A percentile compares a stretch with the other conserved stretches of the same genome.
Conservation (phyloP, 1,140 invertebrate species). For the Hylaeus anthracinus region DNA sequence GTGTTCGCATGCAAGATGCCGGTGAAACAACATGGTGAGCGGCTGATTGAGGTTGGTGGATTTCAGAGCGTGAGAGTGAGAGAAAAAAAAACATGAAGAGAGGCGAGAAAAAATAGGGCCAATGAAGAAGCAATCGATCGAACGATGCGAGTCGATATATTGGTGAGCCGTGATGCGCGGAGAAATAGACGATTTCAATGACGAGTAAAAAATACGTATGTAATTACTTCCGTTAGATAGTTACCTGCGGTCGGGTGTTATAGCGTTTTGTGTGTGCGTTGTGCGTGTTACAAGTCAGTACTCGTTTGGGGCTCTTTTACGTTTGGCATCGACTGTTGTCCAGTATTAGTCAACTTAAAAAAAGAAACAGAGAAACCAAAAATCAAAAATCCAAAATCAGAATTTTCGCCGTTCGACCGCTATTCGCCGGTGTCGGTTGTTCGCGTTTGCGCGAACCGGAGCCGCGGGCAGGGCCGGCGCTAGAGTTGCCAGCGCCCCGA, state of each 20-base stretch:
- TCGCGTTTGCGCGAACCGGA: no score
- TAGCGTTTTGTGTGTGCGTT: conserved; percentile 78
- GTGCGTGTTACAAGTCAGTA: conserved; percentile 81
- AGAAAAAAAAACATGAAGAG: conserved; percentile 24
- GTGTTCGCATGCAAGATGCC: conserved; percentile 57
- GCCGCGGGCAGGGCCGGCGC: no score
- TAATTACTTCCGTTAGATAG: conserved; percentile 72
- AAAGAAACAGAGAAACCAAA: conserved; percentile 78
- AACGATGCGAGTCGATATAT: conserved; percentile 51
- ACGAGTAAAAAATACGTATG: conserved; percentile 64
- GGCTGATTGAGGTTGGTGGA: conserved; percentile 6
- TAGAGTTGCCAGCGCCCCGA: no score
- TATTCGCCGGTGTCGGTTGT: neutral
- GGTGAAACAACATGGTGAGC: conserved; percentile 46
- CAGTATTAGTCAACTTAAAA: conserved; percentile 81
- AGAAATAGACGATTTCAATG: conserved; percentile 50
- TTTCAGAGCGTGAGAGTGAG: neutral
- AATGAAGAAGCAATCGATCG: conserved; percentile 42
- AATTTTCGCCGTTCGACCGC: conserved; percentile 3
- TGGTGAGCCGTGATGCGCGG: conserved; percentile 41
- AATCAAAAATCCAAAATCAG: conserved; percentile 75
- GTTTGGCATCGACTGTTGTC: conserved; percentile 79
- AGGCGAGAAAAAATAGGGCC: conserved; percentile 22
- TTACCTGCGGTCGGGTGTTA: conserved; percentile 76
- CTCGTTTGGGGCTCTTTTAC: conserved; percentile 80